Evolutionary conservation across 2,888 invertebrate species (phyloP).

Genomic region (Leucophenga montana): DNA sequence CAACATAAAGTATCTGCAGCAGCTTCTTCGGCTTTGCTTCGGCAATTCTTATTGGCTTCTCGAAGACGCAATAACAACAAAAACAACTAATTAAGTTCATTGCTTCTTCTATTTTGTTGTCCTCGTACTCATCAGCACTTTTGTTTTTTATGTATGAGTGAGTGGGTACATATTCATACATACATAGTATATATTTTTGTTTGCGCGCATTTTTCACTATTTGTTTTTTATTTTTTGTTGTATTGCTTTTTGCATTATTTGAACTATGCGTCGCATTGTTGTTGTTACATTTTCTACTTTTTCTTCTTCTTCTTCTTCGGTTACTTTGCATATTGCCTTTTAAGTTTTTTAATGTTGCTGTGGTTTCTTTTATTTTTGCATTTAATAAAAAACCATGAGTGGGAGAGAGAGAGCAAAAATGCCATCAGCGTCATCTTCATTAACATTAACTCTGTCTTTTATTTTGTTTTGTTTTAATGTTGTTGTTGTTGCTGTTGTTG

Average conservation of each 20-base stretch:
- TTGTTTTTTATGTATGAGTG: constrained; percentile 42
- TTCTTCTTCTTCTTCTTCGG: neutral
- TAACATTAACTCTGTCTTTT: constrained; percentile 4
- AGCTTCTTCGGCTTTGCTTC: constrained; percentile 5
- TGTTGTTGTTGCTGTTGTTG: neutral
- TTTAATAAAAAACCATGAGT: neutral
- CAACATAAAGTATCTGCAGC: neutral
- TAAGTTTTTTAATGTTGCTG: constrained; percentile 6
- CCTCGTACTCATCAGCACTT: neutral
- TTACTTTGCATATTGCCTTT: constrained; percentile 21
- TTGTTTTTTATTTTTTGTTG: neutral
- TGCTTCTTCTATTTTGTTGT: constrained; percentile 57
- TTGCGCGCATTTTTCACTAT: neutral
- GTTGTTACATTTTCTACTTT: neutral
- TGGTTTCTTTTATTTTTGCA: neutral
- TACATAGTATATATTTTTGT: constrained; percentile 37
- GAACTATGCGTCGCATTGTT: neutral
- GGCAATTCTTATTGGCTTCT: constrained; percentile 11
- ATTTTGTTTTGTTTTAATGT: constrained; percentile 1
- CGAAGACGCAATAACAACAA: constrained; percentile 4
- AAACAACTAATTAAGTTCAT: constrained; percentile 69
- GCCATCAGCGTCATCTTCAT: constrained; percentile 32
- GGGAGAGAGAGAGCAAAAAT: neutral
- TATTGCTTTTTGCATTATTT: constrained; percentile 1
- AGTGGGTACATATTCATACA: too few relatives aligned